Evolutionary conservation across 2,113 vertebrate genomes (phyloP).

Genomic region (Picathartes gymnocephalus): DNA sequence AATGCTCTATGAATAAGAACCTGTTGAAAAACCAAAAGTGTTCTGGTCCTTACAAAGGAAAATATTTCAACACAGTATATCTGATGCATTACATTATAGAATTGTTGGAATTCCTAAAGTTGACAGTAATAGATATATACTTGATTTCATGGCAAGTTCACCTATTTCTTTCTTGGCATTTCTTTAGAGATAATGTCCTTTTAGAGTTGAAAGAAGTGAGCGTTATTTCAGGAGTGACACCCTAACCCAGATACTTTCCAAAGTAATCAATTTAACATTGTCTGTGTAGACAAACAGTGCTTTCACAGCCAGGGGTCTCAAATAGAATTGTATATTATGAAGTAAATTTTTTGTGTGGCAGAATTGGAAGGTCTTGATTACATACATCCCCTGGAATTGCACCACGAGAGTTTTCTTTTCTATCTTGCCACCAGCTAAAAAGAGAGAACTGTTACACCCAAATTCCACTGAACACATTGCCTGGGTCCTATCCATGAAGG

Average conservation of each 20-base stretch:
- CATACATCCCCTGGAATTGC: neutral
- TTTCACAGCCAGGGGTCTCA: neutral
- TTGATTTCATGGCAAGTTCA: neutral
- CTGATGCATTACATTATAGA: neutral
- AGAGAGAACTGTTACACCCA: neutral
- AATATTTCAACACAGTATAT: neutral
- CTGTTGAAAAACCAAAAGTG: neutral
- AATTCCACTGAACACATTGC: neutral
- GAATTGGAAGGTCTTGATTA: neutral
- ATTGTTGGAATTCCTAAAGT: neutral
- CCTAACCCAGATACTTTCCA: neutral
- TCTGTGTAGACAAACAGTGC: neutral
- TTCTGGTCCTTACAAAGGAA: neutral
- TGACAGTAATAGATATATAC: neutral
- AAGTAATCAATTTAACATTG: neutral
- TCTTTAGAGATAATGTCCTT: neutral
- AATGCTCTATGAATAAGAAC: neutral
- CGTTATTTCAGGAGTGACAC: neutral
- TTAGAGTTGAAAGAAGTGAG: neutral
- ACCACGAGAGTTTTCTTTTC: neutral
- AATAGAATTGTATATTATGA: neutral
- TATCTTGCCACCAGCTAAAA: neutral
- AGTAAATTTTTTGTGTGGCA: neutral
- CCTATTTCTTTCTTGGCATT: neutral
- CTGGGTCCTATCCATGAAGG: neutral